Evolutionary conservation across 2,888 invertebrate species (phyloP), one percentile per base, ranked within the genome.

Genomic region (Tinea pellionella): DNA sequence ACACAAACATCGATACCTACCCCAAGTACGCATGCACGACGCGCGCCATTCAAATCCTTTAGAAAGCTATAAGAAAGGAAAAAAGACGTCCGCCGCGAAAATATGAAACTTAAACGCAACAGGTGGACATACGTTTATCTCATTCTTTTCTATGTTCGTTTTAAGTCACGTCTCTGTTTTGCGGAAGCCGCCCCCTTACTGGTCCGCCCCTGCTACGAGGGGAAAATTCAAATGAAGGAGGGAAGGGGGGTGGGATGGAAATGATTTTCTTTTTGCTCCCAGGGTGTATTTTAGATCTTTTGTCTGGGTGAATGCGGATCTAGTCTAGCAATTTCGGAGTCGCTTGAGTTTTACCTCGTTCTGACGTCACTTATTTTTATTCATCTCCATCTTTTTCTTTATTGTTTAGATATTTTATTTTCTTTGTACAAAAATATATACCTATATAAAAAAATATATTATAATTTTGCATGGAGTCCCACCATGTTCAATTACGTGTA

Each of bases 181-280:
- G 68, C 81, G 74, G 79, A 80, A 80, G 79, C 85, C 86, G 81
- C 86, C 84, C 86, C 86, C 80, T 78, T 72, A 65, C 78, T 75
- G 78, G 78, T 82, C 85, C 81, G 84, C 86, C 83, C 76, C 78
- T 74, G 77, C 73, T 71, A 75, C 77, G 81, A 80, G 84, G 83
- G 86, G 86, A 83, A 86, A 87, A 86, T 82, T 80, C 78, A 78
- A 81, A 84, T 78, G 77, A 80, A 78, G 81, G 80, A 78, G 81
- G 80, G 78, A 80, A 83, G 84, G 84, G 76, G 59, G 60, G 74
- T 79, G 78, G 75, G 80, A 80, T 81, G 77, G 81, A 81, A 81
- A 78, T 81, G 78, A 82, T 87, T 87, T 87, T 84, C 84, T 87
- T 61, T 86, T 85, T 85, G 78, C 80, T 80, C 77, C 74, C 77